These are phyloP conservation scores for Musca vetustissima DNA, from an alignment of 1,140 invertebrate genomes.

Conservation along the genomic window DNA sequence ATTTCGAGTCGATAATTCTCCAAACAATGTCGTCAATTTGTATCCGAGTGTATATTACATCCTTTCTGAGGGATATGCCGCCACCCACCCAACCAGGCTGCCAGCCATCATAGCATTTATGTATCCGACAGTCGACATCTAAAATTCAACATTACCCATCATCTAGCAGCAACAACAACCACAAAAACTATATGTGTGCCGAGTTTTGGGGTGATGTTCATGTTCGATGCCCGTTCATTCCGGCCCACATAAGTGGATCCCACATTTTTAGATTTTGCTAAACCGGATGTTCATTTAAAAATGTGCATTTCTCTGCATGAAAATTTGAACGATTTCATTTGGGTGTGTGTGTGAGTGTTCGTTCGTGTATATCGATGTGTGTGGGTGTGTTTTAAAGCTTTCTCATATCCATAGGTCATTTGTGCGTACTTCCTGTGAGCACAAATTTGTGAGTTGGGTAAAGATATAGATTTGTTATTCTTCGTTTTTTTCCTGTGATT, in stretches of 20 bases:
- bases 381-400: background rate
- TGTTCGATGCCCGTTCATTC: no score
- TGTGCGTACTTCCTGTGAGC: slow-evolving; percentile 7
- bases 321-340: background rate
- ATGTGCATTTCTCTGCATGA: background rate
- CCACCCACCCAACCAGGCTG: no score
- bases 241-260: no score
- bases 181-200: no score
- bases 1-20: slow-evolving; percentile 12
- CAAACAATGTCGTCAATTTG: slow-evolving; percentile 21
- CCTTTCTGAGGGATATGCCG: background rate
- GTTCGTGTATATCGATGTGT: background rate
- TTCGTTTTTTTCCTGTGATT: background rate
- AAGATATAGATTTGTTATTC: no score
- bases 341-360: background rate
- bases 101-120: no score
- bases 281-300: background rate
- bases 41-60: slow-evolving; percentile 13
- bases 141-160: slow-evolving; percentile 1
- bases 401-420: background rate
- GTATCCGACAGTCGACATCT: background rate
- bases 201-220: no score
- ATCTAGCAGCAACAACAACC: slow-evolving; percentile 3
- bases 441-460: no score
- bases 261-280: no score